A percentile compares a stretch with the other conserved stretches of the same genome.
These are phyloP conservation scores for Drosophila melanosoma DNA, from an alignment of 2,888 invertebrate genomes.

Conservation along the genomic window DNA sequence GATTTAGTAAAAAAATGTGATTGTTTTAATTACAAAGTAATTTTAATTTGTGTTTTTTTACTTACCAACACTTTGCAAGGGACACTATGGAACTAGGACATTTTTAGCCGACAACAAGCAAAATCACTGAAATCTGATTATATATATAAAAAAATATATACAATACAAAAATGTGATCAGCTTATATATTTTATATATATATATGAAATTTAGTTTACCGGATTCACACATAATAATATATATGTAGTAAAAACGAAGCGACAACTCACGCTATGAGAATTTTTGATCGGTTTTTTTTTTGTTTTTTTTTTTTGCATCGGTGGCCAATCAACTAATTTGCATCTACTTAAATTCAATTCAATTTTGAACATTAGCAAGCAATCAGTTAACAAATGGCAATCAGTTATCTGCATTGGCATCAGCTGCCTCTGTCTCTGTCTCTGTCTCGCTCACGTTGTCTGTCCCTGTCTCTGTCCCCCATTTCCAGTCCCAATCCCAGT, in stretches of 20 bases:
- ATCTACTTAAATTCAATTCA: slow-evolving; percentile 47
- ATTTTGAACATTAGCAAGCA: slow-evolving; percentile 16
- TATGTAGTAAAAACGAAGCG: too few relatives aligned
- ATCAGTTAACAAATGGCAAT: slow-evolving; percentile 8
- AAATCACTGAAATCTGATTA: not conserved
- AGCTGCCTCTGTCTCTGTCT: not conserved
- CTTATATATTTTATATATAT: not conserved
- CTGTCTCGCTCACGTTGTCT: not conserved
- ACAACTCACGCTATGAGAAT: not conserved
- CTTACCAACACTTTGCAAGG: not conserved
- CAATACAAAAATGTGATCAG: not conserved
- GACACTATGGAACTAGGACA: not conserved
- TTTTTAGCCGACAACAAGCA: not conserved
- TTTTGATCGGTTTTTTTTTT: not conserved
- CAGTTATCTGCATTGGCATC: slow-evolving; percentile 1
- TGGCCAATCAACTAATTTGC: slow-evolving; percentile 71
- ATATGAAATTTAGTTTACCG: not conserved
- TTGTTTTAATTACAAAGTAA: not conserved
- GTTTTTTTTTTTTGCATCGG: slow-evolving; percentile 4
- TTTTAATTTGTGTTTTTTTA: not conserved
- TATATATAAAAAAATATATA: not conserved
- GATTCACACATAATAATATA: not conserved
- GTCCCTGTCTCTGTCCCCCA: not conserved
- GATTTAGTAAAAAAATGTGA: not conserved
- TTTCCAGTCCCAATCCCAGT: not conserved